Percentiles rank a stretch among this genome's conserved stretches.
These are phyloP conservation scores for Epiperipatus broadwayi DNA, from an alignment of 2,888 invertebrate genomes.

Conservation along the genomic window DNA sequence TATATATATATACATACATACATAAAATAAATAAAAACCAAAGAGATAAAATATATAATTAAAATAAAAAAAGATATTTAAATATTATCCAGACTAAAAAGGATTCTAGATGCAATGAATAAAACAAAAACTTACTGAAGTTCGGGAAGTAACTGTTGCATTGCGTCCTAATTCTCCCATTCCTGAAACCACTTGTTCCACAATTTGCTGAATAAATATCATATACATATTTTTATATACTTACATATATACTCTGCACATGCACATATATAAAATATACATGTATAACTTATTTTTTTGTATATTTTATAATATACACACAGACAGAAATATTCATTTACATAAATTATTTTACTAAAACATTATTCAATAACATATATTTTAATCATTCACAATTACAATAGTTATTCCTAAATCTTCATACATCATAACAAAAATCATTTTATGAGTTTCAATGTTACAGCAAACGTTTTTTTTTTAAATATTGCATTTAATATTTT, in stretches of 20 bases:
- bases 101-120: background rate
- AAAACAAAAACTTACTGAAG: constrained; percentile 20
- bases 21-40: constrained; percentile 8
- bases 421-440: too few species aligned
- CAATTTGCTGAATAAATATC: constrained; percentile 25
- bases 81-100: background rate
- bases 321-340: too few species aligned
- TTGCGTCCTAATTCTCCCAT: constrained; percentile 29
- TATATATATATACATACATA: too few species aligned
- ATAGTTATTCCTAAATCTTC: too few species aligned
- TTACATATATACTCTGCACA: constrained; percentile 1
- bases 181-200: constrained; percentile 26
- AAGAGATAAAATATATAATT: background rate
- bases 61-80: background rate
- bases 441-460: too few species aligned
- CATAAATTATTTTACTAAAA: too few species aligned
- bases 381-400: too few species aligned
- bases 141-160: constrained; percentile 26
- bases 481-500: too few species aligned
- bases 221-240: constrained; percentile 9
- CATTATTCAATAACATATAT: too few species aligned
- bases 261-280: constrained; percentile 7
- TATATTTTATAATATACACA: background rate
- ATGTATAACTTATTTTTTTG: background rate
- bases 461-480: too few species aligned